phyloP scores from a whole-genome alignment of 2,113 vertebrate species.

The Enhydra lutris region DNA sequence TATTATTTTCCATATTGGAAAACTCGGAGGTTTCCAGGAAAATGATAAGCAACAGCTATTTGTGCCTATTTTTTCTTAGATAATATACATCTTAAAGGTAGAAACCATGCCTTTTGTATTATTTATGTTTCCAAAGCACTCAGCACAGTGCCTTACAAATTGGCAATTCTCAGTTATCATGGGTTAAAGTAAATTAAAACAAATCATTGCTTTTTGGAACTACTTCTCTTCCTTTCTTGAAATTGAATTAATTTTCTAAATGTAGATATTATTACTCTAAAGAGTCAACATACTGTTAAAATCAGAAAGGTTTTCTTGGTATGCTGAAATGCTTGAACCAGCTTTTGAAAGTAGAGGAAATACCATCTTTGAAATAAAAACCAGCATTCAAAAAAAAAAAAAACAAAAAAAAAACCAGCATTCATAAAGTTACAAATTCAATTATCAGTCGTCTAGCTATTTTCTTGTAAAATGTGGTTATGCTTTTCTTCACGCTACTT shows the following conservation, averaged over 20 bases:
- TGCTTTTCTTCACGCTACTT: neutral
- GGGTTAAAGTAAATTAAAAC: conserved; percentile 23
- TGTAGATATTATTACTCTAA: neutral
- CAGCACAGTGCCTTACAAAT: neutral
- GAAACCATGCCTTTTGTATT: neutral
- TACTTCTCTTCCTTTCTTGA: neutral
- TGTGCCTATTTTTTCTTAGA: neutral
- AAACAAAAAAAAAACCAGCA: neutral
- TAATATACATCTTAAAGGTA: neutral
- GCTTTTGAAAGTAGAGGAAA: neutral
- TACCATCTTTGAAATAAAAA: neutral
- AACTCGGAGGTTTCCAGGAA: neutral
- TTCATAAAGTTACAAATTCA: conserved; percentile 16
- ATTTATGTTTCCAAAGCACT: neutral
- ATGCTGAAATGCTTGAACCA: neutral
- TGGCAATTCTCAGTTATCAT: neutral
- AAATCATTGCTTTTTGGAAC: neutral
- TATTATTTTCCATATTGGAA: neutral
- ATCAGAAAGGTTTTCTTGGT: neutral
- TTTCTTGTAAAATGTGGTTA: neutral
- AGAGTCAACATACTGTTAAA: neutral
- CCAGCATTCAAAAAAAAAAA: neutral
- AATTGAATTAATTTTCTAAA: conserved; percentile 21
- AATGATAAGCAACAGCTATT: neutral
- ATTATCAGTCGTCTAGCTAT: conserved; percentile 8